Conservation (phyloP, 2,113 vertebrate species). For the Salvelinus alpinus region DNA sequence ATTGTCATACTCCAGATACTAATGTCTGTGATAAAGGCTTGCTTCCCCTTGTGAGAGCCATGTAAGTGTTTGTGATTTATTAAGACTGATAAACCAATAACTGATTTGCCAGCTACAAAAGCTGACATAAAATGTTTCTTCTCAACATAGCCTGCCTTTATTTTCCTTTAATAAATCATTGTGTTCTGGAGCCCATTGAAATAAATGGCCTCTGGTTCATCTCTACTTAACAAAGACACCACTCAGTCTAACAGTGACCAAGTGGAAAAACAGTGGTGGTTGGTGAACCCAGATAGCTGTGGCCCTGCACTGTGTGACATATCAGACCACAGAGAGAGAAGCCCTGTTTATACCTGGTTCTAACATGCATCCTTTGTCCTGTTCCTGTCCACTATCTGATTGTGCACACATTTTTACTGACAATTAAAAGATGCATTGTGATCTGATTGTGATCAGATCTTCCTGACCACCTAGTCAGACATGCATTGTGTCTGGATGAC, state of each 20-base stretch:
- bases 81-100: conserved; percentile 17
- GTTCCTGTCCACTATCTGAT: too few species aligned
- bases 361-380: too few species aligned
- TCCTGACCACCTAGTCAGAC: too few species aligned
- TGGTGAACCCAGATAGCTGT: conserved; percentile 24
- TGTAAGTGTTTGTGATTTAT: conserved; percentile 36
- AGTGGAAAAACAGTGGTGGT: conserved; percentile 7
- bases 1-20: conserved; percentile 20
- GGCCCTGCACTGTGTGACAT: conserved; percentile 19
- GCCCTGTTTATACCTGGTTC: too few species aligned
- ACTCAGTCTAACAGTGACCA: conserved; percentile 11
- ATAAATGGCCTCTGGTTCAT: conserved; percentile 35
- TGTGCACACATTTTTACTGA: too few species aligned
- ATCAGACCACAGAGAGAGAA: not conserved
- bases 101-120: conserved; percentile 19
- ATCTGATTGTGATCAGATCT: too few species aligned
- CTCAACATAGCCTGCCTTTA: conserved; percentile 10
- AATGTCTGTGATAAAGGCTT: conserved; percentile 10
- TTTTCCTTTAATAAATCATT: conserved; percentile 49
- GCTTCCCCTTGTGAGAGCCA: not conserved
- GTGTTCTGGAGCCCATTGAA: conserved; percentile 10
- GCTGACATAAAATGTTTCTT: conserved; percentile 22
- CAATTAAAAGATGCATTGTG: too few species aligned
- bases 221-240: conserved; percentile 18
- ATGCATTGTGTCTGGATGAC: too few species aligned